Conservation (phyloP, 1,140 invertebrate genomes). For the Drosophila insularis region DNA sequence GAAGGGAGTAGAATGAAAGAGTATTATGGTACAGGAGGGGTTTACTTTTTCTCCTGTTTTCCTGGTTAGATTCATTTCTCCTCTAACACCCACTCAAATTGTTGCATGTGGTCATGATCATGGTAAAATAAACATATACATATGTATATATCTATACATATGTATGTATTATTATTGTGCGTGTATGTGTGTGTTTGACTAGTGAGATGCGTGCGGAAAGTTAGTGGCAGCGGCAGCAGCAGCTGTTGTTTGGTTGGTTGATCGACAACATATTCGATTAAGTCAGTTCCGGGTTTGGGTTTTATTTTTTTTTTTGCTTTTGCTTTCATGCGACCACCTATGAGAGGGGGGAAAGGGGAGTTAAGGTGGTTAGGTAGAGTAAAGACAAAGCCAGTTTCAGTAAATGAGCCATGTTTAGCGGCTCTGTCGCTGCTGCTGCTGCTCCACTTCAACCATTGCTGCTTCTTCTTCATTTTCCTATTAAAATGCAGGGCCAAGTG, state of each 20-base stretch:
- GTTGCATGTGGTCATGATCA: conserved; percentile 21
- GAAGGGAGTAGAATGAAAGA: no score
- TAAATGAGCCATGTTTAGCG: background rate
- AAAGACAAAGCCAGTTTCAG: background rate
- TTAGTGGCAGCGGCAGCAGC: conserved; percentile 35
- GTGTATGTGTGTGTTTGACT: conserved; percentile 31
- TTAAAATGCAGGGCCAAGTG: conserved; percentile 50
- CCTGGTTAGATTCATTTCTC: background rate
- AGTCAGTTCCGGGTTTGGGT: conserved; percentile 74
- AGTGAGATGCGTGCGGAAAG: conserved; percentile 38
- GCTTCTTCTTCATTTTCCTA: conserved; percentile 14
- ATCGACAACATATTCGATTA: conserved; percentile 78
- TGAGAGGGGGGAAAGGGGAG: background rate
- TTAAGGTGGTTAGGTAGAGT: background rate
- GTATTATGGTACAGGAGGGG: no score
- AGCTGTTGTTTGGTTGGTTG: conserved; percentile 49
- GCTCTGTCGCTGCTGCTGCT: background rate
- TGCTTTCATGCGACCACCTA: conserved; percentile 37
- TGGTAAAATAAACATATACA: conserved; percentile 14
- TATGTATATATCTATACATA: conserved; percentile 3
- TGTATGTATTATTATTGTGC: background rate
- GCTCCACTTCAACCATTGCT: conserved; percentile 20
- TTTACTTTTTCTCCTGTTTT: background rate
- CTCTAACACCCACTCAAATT: background rate
- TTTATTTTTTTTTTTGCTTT: conserved; percentile 35